Conservation (phyloP, 1,140 invertebrate species). For the Bombyx mandarina region DNA sequence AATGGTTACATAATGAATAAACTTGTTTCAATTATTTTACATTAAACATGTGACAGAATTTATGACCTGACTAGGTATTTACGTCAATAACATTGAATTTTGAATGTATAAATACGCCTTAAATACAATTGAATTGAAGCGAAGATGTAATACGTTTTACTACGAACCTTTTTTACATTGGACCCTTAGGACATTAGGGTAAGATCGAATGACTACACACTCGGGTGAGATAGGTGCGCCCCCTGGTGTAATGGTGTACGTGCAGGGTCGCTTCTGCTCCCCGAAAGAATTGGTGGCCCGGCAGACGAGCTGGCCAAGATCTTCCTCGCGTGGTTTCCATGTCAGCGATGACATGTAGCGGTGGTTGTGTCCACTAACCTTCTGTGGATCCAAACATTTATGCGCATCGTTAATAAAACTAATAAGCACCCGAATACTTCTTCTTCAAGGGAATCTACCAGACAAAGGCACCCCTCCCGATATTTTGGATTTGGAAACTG, state of each 20-base stretch:
- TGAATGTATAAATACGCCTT: too few species aligned
- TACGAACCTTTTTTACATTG: conserved; percentile 47
- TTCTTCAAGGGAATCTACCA: too few species aligned
- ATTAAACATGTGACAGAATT: too few species aligned
- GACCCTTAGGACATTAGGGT: conserved; percentile 27
- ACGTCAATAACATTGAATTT: too few species aligned
- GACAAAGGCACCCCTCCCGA: too few species aligned
- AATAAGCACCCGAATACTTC: too few species aligned
- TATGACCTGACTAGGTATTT: too few species aligned
- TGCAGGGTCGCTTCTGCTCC: conserved; percentile 45
- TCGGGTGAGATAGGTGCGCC: conserved; percentile 35
- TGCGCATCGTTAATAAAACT: too few species aligned
- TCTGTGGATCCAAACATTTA: conserved; percentile 18
- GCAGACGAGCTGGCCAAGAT: conserved; percentile 39
- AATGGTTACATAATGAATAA: too few species aligned
- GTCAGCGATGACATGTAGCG: conserved; percentile 45
- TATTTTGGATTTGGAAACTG: too few species aligned
- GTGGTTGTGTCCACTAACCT: conserved; percentile 33
- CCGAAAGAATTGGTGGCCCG: conserved; percentile 48
- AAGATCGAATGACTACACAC: conserved; percentile 31
- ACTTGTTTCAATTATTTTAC: too few species aligned
- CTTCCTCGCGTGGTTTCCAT: conserved; percentile 38
- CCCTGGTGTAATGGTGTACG: conserved; percentile 30
- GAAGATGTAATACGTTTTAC: not conserved
- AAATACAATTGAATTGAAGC: not conserved